Evolutionary conservation across 1,140 invertebrate genomes (phyloP), one percentile per base, ranked within the genome.

Genomic region (Plodia interpunctella): DNA sequence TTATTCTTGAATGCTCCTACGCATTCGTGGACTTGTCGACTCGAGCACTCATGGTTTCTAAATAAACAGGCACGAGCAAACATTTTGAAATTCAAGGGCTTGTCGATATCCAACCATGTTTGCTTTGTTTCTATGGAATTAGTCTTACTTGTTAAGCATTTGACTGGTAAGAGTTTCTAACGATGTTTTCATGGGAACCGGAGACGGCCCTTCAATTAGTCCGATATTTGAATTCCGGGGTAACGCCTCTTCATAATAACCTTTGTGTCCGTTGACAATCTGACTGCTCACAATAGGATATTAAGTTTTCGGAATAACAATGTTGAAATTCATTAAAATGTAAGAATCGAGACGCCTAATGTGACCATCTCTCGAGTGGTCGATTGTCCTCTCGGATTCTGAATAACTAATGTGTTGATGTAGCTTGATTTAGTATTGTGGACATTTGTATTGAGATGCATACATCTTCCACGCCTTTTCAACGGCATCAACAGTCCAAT

Each of bases 331-430:
- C 68, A 76, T 79, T 78, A 70, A 72, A 75, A 74, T 74, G 66
- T 79, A 76, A 59, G 60, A 66, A 77, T 74, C 63, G 70, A 78
- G 63, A 63, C 63, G 74, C 68, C 77, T 82, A 87, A 85, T 84
- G 76, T 75, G 58, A 78, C 80, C 77, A 63, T 76, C 73, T 65
- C 55, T 83, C 63, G 70, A 83, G 78, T 79, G 78, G 66, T 57
- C 63, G 59, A 66, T 67, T 76, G 68, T 78, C 59, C 67, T 66
- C 65, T 60, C 67, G 53, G 62, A 73, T 71, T 78, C 67, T 55
- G 73, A 79, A 78, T 80, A 71, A 73, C 55, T 80, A 75, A 82
- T 86, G 74, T 72, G 65, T 62, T 76, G 60, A 66, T 69, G 67
- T 68, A 59, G 59, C 66, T 76, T 75, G 74, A 82, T 82, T 79